Evolutionary conservation across 2,113 vertebrate genomes (phyloP), one percentile per base, ranked within the genome.

Genomic region (Cebidichthys violaceus): DNA sequence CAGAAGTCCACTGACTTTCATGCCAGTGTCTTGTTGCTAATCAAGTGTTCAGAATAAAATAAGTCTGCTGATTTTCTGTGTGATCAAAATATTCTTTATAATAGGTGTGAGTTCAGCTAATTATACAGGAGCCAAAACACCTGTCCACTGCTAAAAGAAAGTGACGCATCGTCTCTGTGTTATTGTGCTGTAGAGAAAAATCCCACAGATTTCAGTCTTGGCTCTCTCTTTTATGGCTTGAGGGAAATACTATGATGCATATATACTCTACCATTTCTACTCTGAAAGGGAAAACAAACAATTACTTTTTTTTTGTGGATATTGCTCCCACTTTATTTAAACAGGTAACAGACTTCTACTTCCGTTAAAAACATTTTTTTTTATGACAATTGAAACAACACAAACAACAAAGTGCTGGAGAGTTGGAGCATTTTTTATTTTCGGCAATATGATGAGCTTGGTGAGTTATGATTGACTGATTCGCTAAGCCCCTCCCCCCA

Each of bases 101-200:
- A 76, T 73, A 83, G 66, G 61, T 81, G 59, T 82, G 62, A 78
- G 65, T 77, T 79, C 77, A 77, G 47, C 59, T 90, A 76, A 79
- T 87, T 86, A 85, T 54, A 82, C 60, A 70, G 50, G 13, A 82
- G 50, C n/a, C 27, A 45, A 71, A 59, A 86, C 81, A 86, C 33
- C 33, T 33, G 27, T 62, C 31, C 68, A 67, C 27, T 84, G 68
- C 29, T 60, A 18, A 24, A 55, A 62, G 15, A n/a, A 88, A 74
- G 37, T 35, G 24, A 73, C 74, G 29, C 41, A 27, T 7, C 29
- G 47, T 64, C 15, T 57, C n/a, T 65, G 14, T 37, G 18, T 14
- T 35, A 22, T 39, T 29, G 35, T 69, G 52, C 24, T 50, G 6
- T 24, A 52, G 0, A 71, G 9, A 37, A 39, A 68, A 55, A 43